Base-by-base conservation (phyloP, 2,888 invertebrate species). In the Crematogaster levior region DNA sequence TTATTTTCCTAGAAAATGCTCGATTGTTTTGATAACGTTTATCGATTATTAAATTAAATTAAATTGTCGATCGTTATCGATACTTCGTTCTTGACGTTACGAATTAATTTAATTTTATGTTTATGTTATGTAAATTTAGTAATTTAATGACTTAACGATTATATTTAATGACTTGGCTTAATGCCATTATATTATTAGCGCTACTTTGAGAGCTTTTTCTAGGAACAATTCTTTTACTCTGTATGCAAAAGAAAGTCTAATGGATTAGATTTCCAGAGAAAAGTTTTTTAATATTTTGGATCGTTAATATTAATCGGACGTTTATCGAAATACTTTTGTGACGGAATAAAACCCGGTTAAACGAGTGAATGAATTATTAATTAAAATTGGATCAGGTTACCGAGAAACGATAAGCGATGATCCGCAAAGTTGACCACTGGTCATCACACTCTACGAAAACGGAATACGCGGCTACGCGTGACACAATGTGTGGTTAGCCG, bases 401-500 rank as follows among this genome's bases (percentile, higher is more conserved):
- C 21, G 43, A 12, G 27, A 24, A 34, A 10, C 40, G 24, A 70
- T 30, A 43, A 12, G 21, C 27, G 10, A 27, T 10, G n/a, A 43
- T 58, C 24, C 30, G 30, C 43, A 12, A 21, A 43, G 34, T 79
- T 43, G 56, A 56, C 24, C 56, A 12, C 10, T 15, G 21, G 7
- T 40, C n/a, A 18, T n/a, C 37, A n/a, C 56, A 34, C 27, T 56
- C 37, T 48, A 37, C 30, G 43, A 68, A 68, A 68, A 40, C 68
- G 43, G 72, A 34, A 12, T 70, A 56, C 63, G 53, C 77, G 53
- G 77, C 53, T 43, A 72, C 65, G n/a, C n/a, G 65, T 68, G 83
- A 72, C 74, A 81, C 72, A 66, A 72, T 77, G 85, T 48, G 82
- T 75, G 70, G 81, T 63, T 75, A 63, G 72, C 74, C 83, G 66